Evolutionary conservation across 2,113 vertebrate species (phyloP).

Genomic region (Lasiurus cinereus): DNA sequence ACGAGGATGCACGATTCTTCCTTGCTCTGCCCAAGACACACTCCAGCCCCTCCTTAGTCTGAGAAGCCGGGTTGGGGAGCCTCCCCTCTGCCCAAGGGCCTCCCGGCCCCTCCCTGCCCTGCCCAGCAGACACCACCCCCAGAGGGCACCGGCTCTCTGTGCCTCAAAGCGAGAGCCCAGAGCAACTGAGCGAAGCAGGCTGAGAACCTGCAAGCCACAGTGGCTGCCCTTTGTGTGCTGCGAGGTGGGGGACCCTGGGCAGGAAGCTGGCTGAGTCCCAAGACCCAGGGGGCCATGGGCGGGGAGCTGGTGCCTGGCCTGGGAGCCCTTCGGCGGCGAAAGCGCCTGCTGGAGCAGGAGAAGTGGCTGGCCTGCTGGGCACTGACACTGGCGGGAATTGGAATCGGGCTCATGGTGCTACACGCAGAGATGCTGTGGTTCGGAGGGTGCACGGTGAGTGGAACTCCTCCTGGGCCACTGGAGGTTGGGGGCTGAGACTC

Average conservation of each 20-base stretch:
- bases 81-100: constrained; percentile 69
- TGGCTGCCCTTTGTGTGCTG: constrained; percentile 80
- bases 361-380: constrained; percentile 80
- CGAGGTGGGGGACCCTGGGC: constrained; percentile 79
- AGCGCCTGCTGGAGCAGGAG: constrained; percentile 81
- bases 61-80: constrained; percentile 64
- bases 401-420: constrained; percentile 80
- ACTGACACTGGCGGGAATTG: constrained; percentile 73
- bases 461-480: neutral
- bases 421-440: constrained; percentile 84
- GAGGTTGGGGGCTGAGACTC: neutral
- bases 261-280: constrained; percentile 81
- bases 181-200: constrained; percentile 20
- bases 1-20: constrained; percentile 65
- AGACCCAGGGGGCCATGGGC: constrained; percentile 80
- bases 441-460: constrained; percentile 78
- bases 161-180: constrained; percentile 74
- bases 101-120: constrained; percentile 77
- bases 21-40: constrained; percentile 74
- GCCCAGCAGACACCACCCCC: constrained; percentile 78
- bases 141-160: constrained; percentile 76
- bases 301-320: constrained; percentile 77
- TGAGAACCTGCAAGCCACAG: constrained; percentile 68
- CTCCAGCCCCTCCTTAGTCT: constrained; percentile 72
- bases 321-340: constrained; percentile 76